phyloP scores from a whole-genome alignment of 2,888 invertebrate species.

The Tenthredo amoena region DNA sequence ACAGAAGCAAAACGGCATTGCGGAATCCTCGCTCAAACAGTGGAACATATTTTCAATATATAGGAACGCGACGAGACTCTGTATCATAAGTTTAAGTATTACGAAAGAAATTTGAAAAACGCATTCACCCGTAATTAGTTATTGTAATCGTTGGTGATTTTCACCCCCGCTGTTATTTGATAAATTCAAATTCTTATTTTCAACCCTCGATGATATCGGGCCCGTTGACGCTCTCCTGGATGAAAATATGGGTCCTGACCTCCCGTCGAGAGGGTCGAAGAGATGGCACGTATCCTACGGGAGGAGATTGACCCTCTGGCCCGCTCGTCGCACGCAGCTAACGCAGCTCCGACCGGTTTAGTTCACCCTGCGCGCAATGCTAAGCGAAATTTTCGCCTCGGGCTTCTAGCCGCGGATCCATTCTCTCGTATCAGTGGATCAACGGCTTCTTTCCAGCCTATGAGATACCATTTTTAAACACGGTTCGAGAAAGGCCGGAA shows the following conservation, averaged over 20 bases:
- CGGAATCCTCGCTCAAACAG: slow-evolving; percentile 17
- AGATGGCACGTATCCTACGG: slow-evolving; percentile 55
- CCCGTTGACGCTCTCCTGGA: neutral
- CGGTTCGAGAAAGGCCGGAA: slow-evolving; percentile 9
- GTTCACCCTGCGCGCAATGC: slow-evolving; percentile 72
- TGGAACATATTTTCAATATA: neutral
- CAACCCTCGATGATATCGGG: neutral
- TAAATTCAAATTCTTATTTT: neutral
- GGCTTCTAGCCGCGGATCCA: slow-evolving; percentile 61
- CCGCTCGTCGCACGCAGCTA: slow-evolving; percentile 69
- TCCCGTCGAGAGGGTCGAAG: neutral
- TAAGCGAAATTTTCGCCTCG: slow-evolving; percentile 73
- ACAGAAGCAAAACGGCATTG: slow-evolving; percentile 52
- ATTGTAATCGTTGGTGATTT: neutral
- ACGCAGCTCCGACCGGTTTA: slow-evolving; percentile 74
- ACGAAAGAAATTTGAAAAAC: neutral
- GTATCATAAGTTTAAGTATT: neutral
- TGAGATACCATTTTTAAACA: neutral
- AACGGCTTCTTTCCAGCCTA: slow-evolving; percentile 26
- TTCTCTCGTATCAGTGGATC: slow-evolving; percentile 48
- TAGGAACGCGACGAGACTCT: neutral
- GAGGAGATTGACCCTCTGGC: slow-evolving; percentile 75
- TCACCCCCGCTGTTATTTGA: neutral
- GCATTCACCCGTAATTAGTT: neutral
- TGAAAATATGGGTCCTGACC: slow-evolving; percentile 29